phyloP scores from a whole-genome alignment of 1,140 invertebrate species.

The Mamestra configurata region DNA sequence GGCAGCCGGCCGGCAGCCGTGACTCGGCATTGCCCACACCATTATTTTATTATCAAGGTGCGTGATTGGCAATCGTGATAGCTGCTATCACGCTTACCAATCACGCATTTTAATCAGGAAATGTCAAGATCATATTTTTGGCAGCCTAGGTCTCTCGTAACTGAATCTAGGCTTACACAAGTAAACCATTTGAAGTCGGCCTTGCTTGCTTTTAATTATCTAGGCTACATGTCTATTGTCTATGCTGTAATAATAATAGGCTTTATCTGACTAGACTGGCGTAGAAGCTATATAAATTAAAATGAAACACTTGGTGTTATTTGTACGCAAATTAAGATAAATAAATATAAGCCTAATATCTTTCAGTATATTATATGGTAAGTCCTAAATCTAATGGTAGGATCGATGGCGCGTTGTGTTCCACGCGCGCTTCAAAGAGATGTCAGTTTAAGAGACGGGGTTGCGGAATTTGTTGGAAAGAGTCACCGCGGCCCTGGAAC shows the following conservation, averaged over 20 bases:
- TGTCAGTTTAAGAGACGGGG: no score
- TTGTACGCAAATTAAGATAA: no score
- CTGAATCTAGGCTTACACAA: neutral
- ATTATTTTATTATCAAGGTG: constrained; percentile 59
- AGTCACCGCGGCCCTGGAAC: no score
- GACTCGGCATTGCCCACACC: constrained; percentile 59
- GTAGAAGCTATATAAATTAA: neutral
- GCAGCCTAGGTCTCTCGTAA: neutral
- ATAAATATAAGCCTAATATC: no score
- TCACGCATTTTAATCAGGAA: constrained; percentile 49
- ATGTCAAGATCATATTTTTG: constrained; percentile 58
- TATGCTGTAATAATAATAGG: neutral
- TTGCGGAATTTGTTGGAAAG: no score
- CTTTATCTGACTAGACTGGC: neutral
- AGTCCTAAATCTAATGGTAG: no score
- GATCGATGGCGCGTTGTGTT: no score
- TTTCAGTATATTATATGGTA: no score
- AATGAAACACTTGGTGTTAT: no score
- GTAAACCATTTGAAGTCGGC: neutral
- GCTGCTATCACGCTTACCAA: constrained; percentile 37
- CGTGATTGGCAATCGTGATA: constrained; percentile 57
- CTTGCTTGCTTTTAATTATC: neutral
- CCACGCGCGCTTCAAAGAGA: no score
- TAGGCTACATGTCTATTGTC: neutral
- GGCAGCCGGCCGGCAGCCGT: constrained; percentile 63